Base-by-base conservation (phyloP, 2,797 vertebrate genomes). In the Pseudomugil tenellus region DNA sequence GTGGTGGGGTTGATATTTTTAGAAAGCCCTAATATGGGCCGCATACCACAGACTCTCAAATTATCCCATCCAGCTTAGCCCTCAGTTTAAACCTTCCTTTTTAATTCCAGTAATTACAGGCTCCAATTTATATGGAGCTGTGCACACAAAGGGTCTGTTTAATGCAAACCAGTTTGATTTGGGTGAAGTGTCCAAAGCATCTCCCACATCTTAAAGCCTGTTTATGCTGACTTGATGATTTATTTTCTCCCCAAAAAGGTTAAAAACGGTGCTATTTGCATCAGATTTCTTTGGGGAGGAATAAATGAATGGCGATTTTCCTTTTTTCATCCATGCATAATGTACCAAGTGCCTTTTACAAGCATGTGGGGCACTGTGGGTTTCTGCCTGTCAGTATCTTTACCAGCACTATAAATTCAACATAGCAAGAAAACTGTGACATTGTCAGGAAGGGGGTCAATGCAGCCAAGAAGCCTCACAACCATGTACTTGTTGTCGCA, bases 21-120 rank as follows among this genome's bases (percentile, higher is more conserved):
- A 95, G 94, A 94, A 94, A 94, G 91, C 88, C 93, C 94, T 95
- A 95, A 95, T 95, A 95, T 95, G 94, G 93, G 89, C 92, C 90
- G 85, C 94, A 95, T 95, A 95, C 94, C 94, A 95, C 94, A 95
- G 93, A 94, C 94, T 94, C 94, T 95, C 94, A 95, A 95, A 95
- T 95, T 95, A 95, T 95, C 94, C 94, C 90, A 94, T 95, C 92
- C 90, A 94, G 92, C 84, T 93, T 93, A 95, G 94, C 92, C 92
- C 93, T 95, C 92, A 93, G 93, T 94, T 95, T 95, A 95, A 95
- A 95, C 93, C 94, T 94, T 94, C 90, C 94, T 95, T 95, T 95
- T 95, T 95, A 95, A 95, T 95, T 95, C 94, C 92, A 91, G 93
- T 95, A 95, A 95, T 95, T 95, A 95, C 92, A 95, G 94, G 91